Percentiles rank a stretch among this genome's conserved stretches.
Evolutionary conservation across 2,888 invertebrate species (phyloP).

Genomic region (Sphinx pinastri): DNA sequence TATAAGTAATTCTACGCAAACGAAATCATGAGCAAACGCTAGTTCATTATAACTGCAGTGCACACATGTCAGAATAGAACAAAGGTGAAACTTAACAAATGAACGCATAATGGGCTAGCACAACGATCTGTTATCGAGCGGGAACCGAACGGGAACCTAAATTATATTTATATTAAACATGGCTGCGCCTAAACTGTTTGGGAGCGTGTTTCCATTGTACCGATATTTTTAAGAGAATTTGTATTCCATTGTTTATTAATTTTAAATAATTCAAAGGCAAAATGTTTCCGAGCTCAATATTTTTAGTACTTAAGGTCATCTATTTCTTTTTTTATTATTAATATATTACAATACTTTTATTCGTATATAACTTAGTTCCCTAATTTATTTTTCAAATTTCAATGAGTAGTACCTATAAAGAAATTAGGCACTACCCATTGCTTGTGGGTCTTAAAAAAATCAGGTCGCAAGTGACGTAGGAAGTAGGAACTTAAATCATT

Average conservation of each 20-base stretch:
- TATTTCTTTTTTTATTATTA: no score
- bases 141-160: slow-evolving; percentile 55
- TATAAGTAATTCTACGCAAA: no score
- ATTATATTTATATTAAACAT: slow-evolving; percentile 61
- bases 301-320: no score
- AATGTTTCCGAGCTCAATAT: not conserved
- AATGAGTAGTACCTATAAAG: no score
- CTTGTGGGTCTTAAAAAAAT: no score
- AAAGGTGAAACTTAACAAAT: slow-evolving; percentile 61
- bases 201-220: slow-evolving; percentile 53
- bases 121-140: slow-evolving; percentile 57
- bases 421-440: no score
- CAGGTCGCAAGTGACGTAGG: no score
- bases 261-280: no score
- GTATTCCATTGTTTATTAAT: not conserved
- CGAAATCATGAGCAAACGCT: not conserved
- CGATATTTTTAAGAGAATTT: no score
- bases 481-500: no score
- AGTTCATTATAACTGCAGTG: slow-evolving; percentile 28
- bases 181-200: slow-evolving; percentile 48
- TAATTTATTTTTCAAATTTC: not conserved
- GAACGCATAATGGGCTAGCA: slow-evolving; percentile 62
- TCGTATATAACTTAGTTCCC: not conserved
- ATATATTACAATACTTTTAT: no score
- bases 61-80: slow-evolving; percentile 61